A percentile compares a stretch with the other conserved stretches of the same genome.
Evolutionary conservation across 2,113 vertebrate genomes (phyloP).

Genomic region (Sorex araneus): DNA sequence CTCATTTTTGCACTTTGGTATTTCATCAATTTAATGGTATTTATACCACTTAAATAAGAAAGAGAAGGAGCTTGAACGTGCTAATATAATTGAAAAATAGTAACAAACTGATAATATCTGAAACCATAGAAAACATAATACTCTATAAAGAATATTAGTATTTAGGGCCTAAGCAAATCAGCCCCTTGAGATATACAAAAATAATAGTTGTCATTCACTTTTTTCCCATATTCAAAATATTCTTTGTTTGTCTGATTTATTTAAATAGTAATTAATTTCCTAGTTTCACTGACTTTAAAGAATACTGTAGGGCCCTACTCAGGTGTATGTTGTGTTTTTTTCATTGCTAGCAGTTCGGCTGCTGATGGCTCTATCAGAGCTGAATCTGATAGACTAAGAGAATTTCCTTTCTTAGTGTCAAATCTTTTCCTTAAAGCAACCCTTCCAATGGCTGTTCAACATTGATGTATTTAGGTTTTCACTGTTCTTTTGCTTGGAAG

Average conservation of each 20-base stretch:
- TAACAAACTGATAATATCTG: constrained; percentile 80
- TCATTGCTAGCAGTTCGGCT: background rate
- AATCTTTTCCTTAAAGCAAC: background rate
- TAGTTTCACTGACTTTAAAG: background rate
- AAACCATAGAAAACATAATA: constrained; percentile 45
- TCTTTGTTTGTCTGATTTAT: background rate
- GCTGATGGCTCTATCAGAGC: background rate
- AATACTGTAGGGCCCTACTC: background rate
- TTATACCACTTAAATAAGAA: constrained; percentile 87
- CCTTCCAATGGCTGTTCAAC: background rate
- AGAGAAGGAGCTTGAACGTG: constrained; percentile 78
- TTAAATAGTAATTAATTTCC: background rate
- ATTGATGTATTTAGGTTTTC: accelerated
- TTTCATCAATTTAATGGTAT: constrained; percentile 88
- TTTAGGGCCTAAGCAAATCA: constrained; percentile 79
- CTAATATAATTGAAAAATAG: constrained; percentile 79
- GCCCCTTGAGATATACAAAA: constrained; percentile 36
- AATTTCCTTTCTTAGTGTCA: background rate
- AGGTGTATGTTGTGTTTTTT: background rate
- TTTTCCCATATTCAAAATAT: constrained; percentile 51
- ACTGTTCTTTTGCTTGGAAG: accelerated
- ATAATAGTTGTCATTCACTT: constrained; percentile 69
- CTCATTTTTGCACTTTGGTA: constrained; percentile 79
- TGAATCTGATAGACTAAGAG: background rate
- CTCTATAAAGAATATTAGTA: constrained; percentile 76